Conservation (phyloP, 2,113 vertebrate species). For the Carettochelys insculpta region DNA sequence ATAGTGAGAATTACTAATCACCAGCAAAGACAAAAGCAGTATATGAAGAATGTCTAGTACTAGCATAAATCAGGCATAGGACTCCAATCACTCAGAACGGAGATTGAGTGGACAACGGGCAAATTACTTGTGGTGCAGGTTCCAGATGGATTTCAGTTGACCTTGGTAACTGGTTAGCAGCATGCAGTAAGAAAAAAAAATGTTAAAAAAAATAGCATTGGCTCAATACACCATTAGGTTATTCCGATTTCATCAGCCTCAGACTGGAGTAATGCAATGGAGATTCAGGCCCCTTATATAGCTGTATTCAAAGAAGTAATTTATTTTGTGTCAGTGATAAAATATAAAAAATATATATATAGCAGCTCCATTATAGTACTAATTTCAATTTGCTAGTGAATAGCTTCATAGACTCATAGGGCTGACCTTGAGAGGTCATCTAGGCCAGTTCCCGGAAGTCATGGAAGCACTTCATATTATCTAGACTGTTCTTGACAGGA, state of each 20-base stretch:
- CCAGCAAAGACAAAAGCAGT: background rate
- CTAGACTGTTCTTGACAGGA: no score
- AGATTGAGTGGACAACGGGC: background rate
- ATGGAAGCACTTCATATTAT: no score
- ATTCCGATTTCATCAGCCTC: background rate
- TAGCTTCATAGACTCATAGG: background rate
- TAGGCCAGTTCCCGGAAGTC: no score
- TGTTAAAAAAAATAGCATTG: background rate
- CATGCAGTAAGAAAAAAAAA: background rate
- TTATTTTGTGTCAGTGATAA: background rate
- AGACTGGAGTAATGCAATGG: background rate
- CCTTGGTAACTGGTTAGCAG: background rate
- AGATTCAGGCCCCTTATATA: background rate
- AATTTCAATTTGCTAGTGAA: background rate
- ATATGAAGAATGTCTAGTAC: background rate
- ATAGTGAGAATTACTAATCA: background rate
- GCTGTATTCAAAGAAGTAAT: background rate
- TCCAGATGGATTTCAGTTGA: background rate
- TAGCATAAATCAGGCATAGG: background rate
- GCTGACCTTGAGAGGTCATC: no score
- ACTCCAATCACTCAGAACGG: background rate
- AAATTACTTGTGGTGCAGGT: background rate
- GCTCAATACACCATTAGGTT: background rate
- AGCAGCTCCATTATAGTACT: background rate
- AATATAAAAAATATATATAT: background rate